Evolutionary conservation across 2,888 invertebrate species (phyloP).

Genomic region (Drosophila infuscata): DNA sequence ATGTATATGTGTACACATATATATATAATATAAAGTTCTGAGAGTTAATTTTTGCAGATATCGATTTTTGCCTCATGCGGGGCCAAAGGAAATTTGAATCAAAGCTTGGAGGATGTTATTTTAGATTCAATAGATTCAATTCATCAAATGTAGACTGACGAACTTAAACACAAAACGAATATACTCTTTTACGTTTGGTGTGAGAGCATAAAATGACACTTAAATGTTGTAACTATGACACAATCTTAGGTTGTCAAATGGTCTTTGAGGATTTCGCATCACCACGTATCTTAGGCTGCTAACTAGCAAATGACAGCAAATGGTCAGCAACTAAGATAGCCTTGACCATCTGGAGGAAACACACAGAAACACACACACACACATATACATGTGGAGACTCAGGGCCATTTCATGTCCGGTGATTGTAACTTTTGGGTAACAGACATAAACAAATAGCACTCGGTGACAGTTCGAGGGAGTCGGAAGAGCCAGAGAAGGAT

Average conservation of each 20-base stretch:
- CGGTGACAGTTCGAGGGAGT: constrained; percentile 20
- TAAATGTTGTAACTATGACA: not conserved
- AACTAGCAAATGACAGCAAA: constrained; percentile 24
- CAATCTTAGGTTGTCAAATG: not conserved
- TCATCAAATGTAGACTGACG: not conserved
- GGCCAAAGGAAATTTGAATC: not conserved
- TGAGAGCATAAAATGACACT: not conserved
- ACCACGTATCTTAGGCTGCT: not conserved
- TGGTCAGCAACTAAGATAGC: constrained; percentile 29
- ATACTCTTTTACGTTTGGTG: not conserved
- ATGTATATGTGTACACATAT: not conserved
- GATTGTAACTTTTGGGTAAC: constrained; percentile 54
- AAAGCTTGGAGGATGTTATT: not conserved
- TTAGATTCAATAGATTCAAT: not conserved
- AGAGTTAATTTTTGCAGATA: not conserved
- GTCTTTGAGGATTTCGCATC: not conserved
- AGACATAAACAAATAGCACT: constrained; percentile 39
- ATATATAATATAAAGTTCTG: not conserved
- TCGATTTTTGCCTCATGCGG: not conserved
- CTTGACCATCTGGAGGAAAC: constrained; percentile 40
- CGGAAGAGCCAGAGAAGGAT: not conserved
- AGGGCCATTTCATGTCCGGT: constrained; percentile 53
- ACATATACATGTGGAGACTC: constrained; percentile 6
- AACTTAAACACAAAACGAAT: too few relatives aligned
- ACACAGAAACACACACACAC: constrained; percentile 8